Conservation (phyloP, 2,113 vertebrate genomes). For the Nibea coibor region DNA sequence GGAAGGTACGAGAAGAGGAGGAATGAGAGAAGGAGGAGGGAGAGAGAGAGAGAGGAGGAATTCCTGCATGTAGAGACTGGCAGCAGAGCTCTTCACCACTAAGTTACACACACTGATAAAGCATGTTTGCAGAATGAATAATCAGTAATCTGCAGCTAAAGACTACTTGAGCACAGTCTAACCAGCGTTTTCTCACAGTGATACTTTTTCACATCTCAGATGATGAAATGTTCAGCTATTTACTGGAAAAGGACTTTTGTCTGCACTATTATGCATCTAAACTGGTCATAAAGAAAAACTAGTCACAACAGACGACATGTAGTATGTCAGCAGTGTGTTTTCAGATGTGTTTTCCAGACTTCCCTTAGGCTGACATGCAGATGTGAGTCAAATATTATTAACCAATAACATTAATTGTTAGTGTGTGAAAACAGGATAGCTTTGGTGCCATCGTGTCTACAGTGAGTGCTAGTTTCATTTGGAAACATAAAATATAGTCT, state of each 20-base stretch:
- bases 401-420: not conserved
- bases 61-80: conserved; percentile 70
- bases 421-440: no score
- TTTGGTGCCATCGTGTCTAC: not conserved
- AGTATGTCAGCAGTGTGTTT: not conserved
- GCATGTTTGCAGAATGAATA: conserved; percentile 26
- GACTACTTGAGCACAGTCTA: not conserved
- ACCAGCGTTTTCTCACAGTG: not conserved
- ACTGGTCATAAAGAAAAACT: not conserved
- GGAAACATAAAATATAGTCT: no score
- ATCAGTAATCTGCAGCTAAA: conserved; percentile 17
- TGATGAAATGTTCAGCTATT: not conserved
- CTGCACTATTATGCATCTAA: not conserved
- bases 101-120: conserved; percentile 9
- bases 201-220: not conserved
- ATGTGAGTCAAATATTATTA: not conserved
- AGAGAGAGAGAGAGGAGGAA: conserved; percentile 40
- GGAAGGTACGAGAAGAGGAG: conserved; percentile 29
- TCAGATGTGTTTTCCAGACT: not conserved
- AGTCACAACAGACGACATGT: not conserved
- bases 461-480: no score
- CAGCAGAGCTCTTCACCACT: conserved; percentile 2
- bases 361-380: not conserved
- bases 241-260: not conserved
- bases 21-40: conserved; percentile 19